A percentile compares a stretch with the other conserved stretches of the same genome.
phyloP scores from a whole-genome alignment of 2,113 vertebrate genomes.

The Colossoma macropomum region DNA sequence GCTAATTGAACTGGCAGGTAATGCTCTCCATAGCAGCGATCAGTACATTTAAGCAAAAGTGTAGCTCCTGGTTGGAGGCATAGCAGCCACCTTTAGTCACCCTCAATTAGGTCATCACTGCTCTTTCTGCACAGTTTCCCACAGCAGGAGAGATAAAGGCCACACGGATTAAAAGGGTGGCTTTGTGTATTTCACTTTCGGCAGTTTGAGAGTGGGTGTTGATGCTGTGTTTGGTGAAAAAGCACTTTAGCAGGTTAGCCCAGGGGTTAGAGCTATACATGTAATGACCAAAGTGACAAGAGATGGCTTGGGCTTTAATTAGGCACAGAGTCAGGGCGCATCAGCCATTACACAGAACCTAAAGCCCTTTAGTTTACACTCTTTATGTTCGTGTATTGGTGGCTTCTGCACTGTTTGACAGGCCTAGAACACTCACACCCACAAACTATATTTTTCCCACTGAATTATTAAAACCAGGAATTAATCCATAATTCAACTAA shows the following conservation, averaged over 20 bases:
- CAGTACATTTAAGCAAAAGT: conserved; percentile 21
- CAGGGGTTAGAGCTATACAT: neutral
- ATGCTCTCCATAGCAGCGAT: conserved; percentile 31
- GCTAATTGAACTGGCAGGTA: conserved; percentile 42
- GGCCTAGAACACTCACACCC: neutral
- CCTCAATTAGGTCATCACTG: conserved; percentile 33
- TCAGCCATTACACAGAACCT: conserved; percentile 19
- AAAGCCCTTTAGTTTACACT: conserved; percentile 15
- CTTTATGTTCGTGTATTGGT: neutral
- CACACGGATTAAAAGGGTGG: neutral
- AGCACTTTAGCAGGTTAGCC: conserved; percentile 28
- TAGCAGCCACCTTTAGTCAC: conserved; percentile 31
- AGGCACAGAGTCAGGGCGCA: conserved; percentile 11
- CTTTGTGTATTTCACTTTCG: conserved; percentile 34
- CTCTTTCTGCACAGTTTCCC: conserved; percentile 3
- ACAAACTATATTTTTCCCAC: neutral
- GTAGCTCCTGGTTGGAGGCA: neutral
- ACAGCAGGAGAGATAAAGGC: conserved; percentile 21
- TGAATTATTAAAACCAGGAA: neutral
- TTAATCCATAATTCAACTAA: neutral
- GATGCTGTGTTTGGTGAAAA: conserved; percentile 30
- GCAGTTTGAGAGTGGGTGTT: conserved; percentile 34
- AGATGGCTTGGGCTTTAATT: conserved; percentile 33
- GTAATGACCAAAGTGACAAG: conserved; percentile 32
- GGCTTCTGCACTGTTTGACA: conserved; percentile 32